Evolutionary conservation across 1,140 invertebrate species (phyloP), one percentile per base, ranked within the genome.

Genomic region (Ephestia elutella): DNA sequence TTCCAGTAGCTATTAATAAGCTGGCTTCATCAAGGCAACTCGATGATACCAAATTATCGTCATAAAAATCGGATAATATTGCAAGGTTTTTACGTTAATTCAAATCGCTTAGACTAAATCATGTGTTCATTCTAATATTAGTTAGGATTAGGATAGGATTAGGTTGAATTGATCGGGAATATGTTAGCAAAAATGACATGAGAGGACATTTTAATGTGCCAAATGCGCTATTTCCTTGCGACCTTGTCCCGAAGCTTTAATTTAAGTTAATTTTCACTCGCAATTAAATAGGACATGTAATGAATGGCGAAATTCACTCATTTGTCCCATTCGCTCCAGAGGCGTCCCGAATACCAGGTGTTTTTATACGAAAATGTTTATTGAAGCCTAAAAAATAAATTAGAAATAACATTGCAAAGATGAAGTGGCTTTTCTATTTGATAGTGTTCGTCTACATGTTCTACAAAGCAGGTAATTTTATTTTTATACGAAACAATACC

Each of bases 401-500:
- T 59, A 58, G 21, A 30, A 54, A 61, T 58, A 57, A 35, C 56
- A 56, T 49, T 56, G 32, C 56, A 76, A 73, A 59, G 1, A 84
- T 84, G 81, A 82, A 84, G 77, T 79, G 72, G 73, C 8, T 78
- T 55, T 78, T 81, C 59, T 80, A 78, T 59, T 66, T 78, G 53
- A 66, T 80, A 18, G 74, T 80, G 56, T 72, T 83, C 13, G 54
- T 80, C 55, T 80, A 79, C 51, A 75, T 82, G 73, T 73, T 70
- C 50, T 80, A 80, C 51, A 77, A 72, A 68, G 60, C 75, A 68
- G 79, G 79, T 82, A 71, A 11, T 56, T 44, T 44, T 54, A 15
- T 35, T 55, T 57, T 25, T 63, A 51, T 54, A 62, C n/a, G 17
- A 15, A 48, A 15, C 10, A 50, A 35, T 25, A 25, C 21, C 21